Base-by-base conservation (phyloP, 2,888 invertebrate genomes). In the Aporophyla lueneburgensis region DNA sequence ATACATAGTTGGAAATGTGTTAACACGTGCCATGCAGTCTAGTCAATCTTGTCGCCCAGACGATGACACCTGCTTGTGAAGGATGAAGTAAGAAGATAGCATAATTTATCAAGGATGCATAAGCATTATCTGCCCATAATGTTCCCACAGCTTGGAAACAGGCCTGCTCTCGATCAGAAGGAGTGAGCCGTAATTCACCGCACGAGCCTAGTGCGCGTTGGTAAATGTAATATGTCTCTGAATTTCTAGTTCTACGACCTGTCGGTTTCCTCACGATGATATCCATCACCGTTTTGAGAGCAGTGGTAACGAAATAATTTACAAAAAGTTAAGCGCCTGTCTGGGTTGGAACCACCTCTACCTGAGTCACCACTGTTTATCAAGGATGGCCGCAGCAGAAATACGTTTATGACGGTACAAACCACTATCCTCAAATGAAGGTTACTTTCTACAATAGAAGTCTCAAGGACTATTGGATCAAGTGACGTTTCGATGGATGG, bases 381-480 rank as follows among this genome's bases (percentile, higher is more conserved):
- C 19, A 27, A 75, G 16, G 21, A 43, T 24, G 21, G 12, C 14
- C 14, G 16, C 43, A 21, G 51, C 19, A 24, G 14, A 58, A 10
- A 58, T 43, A 43, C 14, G 0, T 58, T 12, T 51, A 19, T 19
- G 3, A 10, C 3, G 51, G 6, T 54, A 71, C 43, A n/a, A 4
- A 27, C 24, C 40, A 56, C 10, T n/a, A 27, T 16, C 27, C n/a
- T 40, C 27, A 54, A 72, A 76, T n/a, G 24, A 24, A 54, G 46
- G 27, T 27, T 4, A 66, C 46, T 16, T 77, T 63, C 59, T 61
- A 61, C 27, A 33, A 81, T 43, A 51, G 53, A 76, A 66, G n/a
- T 14, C 49, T n/a, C 58, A 54, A 56, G 65, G 46, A 78, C 10
- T n/a, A 53, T 75, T 75, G 46, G 24, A 81, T 33, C 46, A 5